Base-by-base conservation (phyloP, 2,888 invertebrate species). In the Noctua janthe region DNA sequence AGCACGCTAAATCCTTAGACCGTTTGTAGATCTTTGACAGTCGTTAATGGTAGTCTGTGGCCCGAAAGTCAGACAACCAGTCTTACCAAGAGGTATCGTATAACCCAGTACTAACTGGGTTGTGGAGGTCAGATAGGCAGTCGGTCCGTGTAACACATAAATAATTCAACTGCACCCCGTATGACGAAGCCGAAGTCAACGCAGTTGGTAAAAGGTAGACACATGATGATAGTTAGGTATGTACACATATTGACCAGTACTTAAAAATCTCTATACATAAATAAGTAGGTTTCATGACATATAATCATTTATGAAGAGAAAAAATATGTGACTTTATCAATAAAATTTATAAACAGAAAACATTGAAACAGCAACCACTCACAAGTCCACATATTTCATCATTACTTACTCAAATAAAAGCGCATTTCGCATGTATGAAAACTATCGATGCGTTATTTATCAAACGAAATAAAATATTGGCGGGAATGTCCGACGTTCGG, bases 381-480 rank as follows among this genome's bases (percentile, higher is more conserved):
- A 80, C 6, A 39, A 49, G 64, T 17, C 23, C 49, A 47, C 11
- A 74, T 69, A 71, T 74, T 75, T 64, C 35, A 75, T 72, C 54
- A 80, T 75, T 74, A 49, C 20, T 82, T 75, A 74, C 66, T 72
- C 75, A 73, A 80, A 79, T 75, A 78, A 71, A 62, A 78, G n/a
- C n/a, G 29, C 13, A 70, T 72, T 77, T 72, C 5, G 5, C 59
- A 73, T 49, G 64, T 78, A 75, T 66, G 13, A 81, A 90, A 90
- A 85, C 80, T 83, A 85, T 75, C 70, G 56, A 54, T 39, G 70
- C 76, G 51, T 74, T 49, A 69, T 74, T 67, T 67, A 81, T 74
- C 70, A 78, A 73, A 80, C 70, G 39, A 76, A 80, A 78, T 84
- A 88, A 84, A 90, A 87, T 88, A 86, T 84, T 80, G 79, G 71